These are phyloP conservation scores for Pangasius mekongensis DNA, from an alignment of 2,797 vertebrate species.

Conservation along the genomic window DNA sequence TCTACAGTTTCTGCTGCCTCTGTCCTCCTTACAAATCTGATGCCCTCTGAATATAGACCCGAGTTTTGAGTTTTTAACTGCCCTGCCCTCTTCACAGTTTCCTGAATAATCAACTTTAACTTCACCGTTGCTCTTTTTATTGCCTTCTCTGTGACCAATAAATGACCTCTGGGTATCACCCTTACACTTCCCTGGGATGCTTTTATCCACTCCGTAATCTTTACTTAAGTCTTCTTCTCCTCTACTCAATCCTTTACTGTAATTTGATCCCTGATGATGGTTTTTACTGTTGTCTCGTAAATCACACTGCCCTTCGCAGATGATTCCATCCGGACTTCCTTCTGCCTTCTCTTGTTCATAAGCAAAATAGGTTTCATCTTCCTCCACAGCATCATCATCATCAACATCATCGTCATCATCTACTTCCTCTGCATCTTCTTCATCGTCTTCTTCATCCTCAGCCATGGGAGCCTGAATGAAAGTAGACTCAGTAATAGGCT, in stretches of 20 bases:
- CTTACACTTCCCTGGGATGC: constrained; percentile 70
- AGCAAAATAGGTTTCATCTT: constrained; percentile 61
- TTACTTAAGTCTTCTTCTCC: constrained; percentile 56
- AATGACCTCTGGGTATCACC: constrained; percentile 67
- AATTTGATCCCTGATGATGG: constrained; percentile 68
- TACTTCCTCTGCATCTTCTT: constrained; percentile 58
- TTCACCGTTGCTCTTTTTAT: constrained; percentile 71
- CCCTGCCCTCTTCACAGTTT: constrained; percentile 21
- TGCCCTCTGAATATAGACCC: constrained; percentile 43
- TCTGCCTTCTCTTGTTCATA: constrained; percentile 70
- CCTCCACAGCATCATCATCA: constrained; percentile 52
- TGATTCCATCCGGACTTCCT: constrained; percentile 77
- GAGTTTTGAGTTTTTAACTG: constrained; percentile 37
- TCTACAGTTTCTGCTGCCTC: constrained; percentile 19
- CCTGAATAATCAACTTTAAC: constrained; percentile 24
- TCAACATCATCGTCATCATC: constrained; percentile 61
- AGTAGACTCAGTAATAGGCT: constrained; percentile 69
- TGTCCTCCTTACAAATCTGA: constrained; percentile 33
- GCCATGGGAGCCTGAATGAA: constrained; percentile 60
- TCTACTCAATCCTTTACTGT: constrained; percentile 57
- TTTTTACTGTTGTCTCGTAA: constrained; percentile 56
- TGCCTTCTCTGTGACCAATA: constrained; percentile 69
- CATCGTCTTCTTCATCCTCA: constrained; percentile 64
- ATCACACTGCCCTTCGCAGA: constrained; percentile 48
- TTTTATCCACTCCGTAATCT: constrained; percentile 62